Base-by-base conservation (phyloP, 1,140 invertebrate species). In the Drosophila trapezifrons region DNA sequence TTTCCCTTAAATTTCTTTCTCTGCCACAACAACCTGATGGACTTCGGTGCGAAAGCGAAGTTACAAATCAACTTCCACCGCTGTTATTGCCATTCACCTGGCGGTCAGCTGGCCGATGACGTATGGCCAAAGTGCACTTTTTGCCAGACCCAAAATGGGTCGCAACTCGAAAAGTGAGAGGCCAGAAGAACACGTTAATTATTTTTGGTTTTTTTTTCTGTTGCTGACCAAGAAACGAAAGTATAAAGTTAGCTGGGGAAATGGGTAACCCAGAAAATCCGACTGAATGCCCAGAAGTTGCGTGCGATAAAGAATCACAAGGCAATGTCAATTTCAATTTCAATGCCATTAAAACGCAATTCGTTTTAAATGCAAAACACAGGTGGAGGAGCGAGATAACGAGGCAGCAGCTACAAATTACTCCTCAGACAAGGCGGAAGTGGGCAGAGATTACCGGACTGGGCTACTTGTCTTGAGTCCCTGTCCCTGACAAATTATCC, bases 321-420 rank as follows among this genome's bases (percentile, higher is more conserved):
- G 58, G 47, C 62, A 43, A 49, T 80, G 69, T 59, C 75, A 55
- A 69, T 76, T 79, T 76, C 76, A 79, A 87, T 86, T 82, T 87
- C 76, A 82, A 79, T 86, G 82, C 70, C 82, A 86, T 82, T 86
- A 78, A 86, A 86, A 76, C 58, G 58, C 81, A 81, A 78, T 80
- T 81, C 49, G 49, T 82, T 82, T 82, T 83, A 63, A 82, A 78
- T 78, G 76, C 70, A 69, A 38, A 55, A 58, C 29, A 22, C 43
- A 65, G 45, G 29, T 40, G 20, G 37, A 20, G 35, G 2, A 15
- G 35, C 32, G 27, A 56, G 66, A 69, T 70, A 71, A 56, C 67
- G 37, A 58, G 42, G 35, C 32, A 29, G 15, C 40, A 70, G 59
- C 69, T 74, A 37, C 47, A 59, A 70, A 54, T 54, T 38, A 63